Conservation (phyloP, 2,113 vertebrate genomes). For the Andinoacara biseriatus region DNA sequence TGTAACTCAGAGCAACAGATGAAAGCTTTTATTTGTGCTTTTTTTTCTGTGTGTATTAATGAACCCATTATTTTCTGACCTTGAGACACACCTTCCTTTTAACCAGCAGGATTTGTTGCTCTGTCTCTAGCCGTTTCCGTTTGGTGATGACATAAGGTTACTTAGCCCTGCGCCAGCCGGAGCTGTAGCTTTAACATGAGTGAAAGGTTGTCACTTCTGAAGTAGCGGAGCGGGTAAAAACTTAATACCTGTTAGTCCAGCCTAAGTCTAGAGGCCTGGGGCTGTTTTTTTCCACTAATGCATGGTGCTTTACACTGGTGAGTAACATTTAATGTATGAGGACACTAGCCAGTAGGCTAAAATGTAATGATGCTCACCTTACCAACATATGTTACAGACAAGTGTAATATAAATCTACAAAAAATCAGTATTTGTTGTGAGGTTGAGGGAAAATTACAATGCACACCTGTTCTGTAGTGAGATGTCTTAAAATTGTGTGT, state of each 20-base stretch:
- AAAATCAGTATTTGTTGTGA: not conserved
- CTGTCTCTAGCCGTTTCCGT: too few relatives aligned
- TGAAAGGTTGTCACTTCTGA: too few relatives aligned
- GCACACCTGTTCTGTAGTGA: not conserved
- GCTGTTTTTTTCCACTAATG: not conserved
- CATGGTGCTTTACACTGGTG: not conserved
- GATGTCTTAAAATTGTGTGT: not conserved
- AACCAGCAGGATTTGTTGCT: too few relatives aligned
- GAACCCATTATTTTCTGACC: too few relatives aligned
- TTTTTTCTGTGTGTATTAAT: too few relatives aligned
- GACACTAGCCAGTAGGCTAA: not conserved
- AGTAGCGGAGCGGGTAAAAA: not conserved
- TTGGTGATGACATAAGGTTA: too few relatives aligned
- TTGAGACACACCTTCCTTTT: too few relatives aligned
- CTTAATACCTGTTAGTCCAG: not conserved
- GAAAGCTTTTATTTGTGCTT: too few relatives aligned
- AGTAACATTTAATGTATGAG: not conserved
- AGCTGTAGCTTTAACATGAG: too few relatives aligned
- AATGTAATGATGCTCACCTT: not conserved
- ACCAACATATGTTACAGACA: not conserved
- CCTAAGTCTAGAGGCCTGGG: not conserved
- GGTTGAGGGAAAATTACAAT: not conserved
- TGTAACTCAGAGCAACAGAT: too few relatives aligned
- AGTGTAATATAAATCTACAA: too few relatives aligned
- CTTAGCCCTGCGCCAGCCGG: too few relatives aligned